Conservation (phyloP, 1,140 invertebrate genomes). For the Aphis gossypii region DNA sequence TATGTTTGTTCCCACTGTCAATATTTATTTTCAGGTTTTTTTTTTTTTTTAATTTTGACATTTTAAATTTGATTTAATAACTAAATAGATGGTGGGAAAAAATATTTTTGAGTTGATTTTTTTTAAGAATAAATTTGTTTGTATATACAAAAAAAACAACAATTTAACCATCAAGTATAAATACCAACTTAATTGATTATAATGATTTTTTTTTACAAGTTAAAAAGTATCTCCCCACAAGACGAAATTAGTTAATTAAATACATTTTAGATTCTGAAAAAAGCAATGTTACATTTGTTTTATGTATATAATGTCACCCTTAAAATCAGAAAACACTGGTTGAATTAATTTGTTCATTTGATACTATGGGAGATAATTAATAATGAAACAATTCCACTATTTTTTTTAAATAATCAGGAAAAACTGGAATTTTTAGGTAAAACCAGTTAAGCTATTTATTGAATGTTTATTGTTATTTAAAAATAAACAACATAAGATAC, state of each 20-base stretch:
- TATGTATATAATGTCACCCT: neutral
- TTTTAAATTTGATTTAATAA: neutral
- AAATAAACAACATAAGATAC: neutral
- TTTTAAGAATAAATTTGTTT: neutral
- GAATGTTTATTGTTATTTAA: neutral
- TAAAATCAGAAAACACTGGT: neutral
- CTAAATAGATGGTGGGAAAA: neutral
- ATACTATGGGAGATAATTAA: too few species aligned
- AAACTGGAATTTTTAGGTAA: neutral
- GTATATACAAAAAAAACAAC: too few species aligned
- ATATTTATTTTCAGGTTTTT: neutral
- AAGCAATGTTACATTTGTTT: neutral
- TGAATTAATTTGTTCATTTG: neutral
- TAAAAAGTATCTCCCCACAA: neutral
- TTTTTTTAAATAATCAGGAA: neutral
- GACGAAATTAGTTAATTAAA: neutral
- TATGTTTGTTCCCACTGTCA: neutral
- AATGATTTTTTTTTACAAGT: neutral
- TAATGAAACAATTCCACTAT: neutral
- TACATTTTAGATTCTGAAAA: neutral
- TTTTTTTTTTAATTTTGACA: neutral
- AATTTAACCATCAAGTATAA: too few species aligned
- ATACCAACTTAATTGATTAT: too few species aligned
- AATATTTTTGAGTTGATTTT: neutral
- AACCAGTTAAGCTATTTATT: neutral